phyloP scores from a whole-genome alignment of 2,888 invertebrate species.

The Andrena bucephala region DNA sequence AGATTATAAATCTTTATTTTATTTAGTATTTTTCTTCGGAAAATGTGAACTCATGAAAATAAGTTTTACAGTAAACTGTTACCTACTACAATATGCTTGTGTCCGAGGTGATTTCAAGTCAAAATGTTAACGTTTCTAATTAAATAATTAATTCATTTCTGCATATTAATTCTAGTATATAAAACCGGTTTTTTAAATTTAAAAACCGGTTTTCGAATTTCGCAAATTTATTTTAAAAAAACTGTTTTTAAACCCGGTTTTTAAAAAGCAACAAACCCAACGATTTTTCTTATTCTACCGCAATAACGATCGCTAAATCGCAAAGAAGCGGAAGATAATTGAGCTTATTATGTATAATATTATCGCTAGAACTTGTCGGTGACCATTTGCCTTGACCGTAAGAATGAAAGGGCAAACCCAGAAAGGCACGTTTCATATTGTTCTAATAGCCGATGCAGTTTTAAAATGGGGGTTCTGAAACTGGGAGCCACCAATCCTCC shows the following conservation, averaged over 20 bases:
- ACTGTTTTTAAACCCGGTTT: too few species aligned
- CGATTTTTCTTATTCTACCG: neutral
- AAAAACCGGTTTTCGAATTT: too few species aligned
- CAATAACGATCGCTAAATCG: constrained; percentile 6
- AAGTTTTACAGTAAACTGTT: too few species aligned
- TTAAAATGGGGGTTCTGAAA: constrained; percentile 1
- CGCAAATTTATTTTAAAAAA: too few species aligned
- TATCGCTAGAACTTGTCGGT: neutral
- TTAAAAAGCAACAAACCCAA: neutral
- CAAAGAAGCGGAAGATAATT: constrained; percentile 24
- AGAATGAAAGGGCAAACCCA: constrained; percentile 12
- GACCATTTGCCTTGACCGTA: constrained; percentile 43
- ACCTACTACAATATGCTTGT: too few species aligned
- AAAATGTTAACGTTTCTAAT: too few species aligned
- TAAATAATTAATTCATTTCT: too few species aligned
- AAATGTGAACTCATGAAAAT: too few species aligned
- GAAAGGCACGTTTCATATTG: constrained; percentile 7
- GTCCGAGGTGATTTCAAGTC: too few species aligned
- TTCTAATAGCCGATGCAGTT: constrained; percentile 3
- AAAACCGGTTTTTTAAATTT: too few species aligned
- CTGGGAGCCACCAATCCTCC: constrained; percentile 26
- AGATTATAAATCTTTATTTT: too few species aligned
- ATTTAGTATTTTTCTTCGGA: neutral
- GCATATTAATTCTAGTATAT: too few species aligned
- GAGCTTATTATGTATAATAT: constrained; percentile 22